phyloP scores from a whole-genome alignment of 35 echinoderm and acorn worm species.

The Eucidaris tribuloides region DNA sequence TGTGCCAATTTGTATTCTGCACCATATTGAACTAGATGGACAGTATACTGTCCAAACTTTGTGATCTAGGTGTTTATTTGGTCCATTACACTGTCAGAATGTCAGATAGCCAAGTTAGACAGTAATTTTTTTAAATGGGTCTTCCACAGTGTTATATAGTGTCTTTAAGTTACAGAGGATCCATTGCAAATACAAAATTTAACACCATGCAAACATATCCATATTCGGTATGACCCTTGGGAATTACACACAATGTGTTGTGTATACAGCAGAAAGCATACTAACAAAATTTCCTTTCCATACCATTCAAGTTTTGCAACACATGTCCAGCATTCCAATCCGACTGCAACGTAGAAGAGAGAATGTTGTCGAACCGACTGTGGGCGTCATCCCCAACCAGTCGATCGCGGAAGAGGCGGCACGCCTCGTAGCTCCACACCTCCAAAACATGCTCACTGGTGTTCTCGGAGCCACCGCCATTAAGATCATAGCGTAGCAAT shows the following conservation, averaged over 20 bases:
- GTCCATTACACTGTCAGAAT: too few species aligned
- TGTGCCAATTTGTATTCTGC: too few species aligned
- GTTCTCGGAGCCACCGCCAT: conserved; percentile 48
- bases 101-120: too few species aligned
- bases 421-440: conserved; percentile 93
- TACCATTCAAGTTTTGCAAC: conserved; percentile 71
- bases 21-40: too few species aligned
- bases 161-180: too few species aligned
- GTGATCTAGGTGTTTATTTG: too few species aligned
- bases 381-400: conserved; percentile 79
- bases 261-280: not conserved
- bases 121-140: too few species aligned
- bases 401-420: conserved; percentile 79
- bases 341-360: conserved; percentile 70
- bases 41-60: too few species aligned
- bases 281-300: not conserved
- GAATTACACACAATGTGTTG: not conserved
- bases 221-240: not conserved
- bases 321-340: conserved; percentile 99
- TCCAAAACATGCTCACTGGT: conserved; percentile 90
- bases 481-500: conserved; percentile 90
- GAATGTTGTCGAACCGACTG: conserved; percentile 83
- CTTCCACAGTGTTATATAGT: too few species aligned
- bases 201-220: too few species aligned
- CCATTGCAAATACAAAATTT: too few species aligned